Evolutionary conservation across 2,113 vertebrate genomes (phyloP).

Genomic region (Morone saxatilis): DNA sequence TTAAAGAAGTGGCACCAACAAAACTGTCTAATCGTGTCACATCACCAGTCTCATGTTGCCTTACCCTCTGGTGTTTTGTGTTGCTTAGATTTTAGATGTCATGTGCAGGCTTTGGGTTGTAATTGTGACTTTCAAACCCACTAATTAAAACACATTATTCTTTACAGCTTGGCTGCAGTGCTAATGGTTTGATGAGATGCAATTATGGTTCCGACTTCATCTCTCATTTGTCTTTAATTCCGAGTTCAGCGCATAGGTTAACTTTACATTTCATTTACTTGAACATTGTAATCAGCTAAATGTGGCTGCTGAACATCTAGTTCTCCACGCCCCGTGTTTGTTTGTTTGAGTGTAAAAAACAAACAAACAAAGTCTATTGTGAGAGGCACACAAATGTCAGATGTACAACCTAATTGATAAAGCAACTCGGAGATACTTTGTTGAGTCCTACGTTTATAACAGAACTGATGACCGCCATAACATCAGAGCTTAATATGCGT

Average conservation of each 20-base stretch:
- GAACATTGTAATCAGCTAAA: not conserved
- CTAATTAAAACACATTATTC: constrained; percentile 35
- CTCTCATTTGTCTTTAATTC: constrained; percentile 28
- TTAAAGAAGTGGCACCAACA: not conserved
- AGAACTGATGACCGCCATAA: not conserved
- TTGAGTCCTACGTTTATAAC: not conserved
- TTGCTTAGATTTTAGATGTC: constrained; percentile 13
- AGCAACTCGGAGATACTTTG: not conserved
- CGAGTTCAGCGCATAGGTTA: not conserved
- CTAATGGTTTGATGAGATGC: constrained; percentile 32
- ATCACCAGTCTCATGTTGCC: not conserved
- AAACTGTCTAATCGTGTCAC: not conserved
- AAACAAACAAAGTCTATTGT: not conserved
- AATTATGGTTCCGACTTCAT: constrained; percentile 45
- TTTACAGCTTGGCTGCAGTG: constrained; percentile 44
- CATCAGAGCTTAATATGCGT: too few species aligned
- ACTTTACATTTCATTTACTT: not conserved
- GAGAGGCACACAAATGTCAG: not conserved
- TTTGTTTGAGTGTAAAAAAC: too few species aligned
- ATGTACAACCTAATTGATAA: not conserved
- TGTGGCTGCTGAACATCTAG: not conserved
- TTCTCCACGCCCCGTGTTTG: not conserved
- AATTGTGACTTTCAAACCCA: not conserved
- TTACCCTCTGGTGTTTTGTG: not conserved
- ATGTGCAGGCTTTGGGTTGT: constrained; percentile 17